Evolutionary conservation across 2,113 vertebrate species (phyloP).

Genomic region (Pachycephala philippinensis): DNA sequence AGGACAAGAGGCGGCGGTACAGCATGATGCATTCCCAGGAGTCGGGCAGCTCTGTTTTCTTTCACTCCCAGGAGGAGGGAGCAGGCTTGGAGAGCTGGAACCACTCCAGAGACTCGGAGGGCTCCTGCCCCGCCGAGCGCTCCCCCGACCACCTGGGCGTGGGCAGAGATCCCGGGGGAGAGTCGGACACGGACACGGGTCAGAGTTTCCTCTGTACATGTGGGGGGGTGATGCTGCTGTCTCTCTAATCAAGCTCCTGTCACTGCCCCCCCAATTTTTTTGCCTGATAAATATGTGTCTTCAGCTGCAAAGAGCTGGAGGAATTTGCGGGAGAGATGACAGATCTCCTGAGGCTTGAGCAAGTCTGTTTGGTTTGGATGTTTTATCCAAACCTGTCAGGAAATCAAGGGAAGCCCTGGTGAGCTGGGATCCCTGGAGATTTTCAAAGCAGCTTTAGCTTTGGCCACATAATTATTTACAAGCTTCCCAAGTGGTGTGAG

Average conservation of each 20-base stretch:
- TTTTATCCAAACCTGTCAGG: constrained; percentile 28
- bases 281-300: background rate
- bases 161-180: constrained; percentile 63
- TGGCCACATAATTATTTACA: background rate
- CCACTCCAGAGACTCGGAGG: constrained; percentile 33
- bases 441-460: constrained; percentile 1
- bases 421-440: background rate
- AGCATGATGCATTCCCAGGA: constrained; percentile 87
- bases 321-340: background rate
- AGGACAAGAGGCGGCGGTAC: constrained; percentile 87
- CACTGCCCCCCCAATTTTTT: background rate
- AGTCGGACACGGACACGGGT: constrained; percentile 7
- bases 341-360: background rate
- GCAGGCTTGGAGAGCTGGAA: constrained; percentile 57
- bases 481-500: background rate
- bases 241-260: background rate
- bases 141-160: constrained; percentile 36
- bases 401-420: background rate
- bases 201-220: background rate
- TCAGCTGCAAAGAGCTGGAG: background rate
- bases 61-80: constrained; percentile 88
- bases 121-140: constrained; percentile 40
- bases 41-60: constrained; percentile 91
- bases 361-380: background rate
- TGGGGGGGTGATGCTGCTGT: background rate